A percentile compares a stretch with the other conserved stretches of the same genome.
phyloP scores from a whole-genome alignment of 2,888 invertebrate genomes.

The Caenorhabditis sp. region DNA sequence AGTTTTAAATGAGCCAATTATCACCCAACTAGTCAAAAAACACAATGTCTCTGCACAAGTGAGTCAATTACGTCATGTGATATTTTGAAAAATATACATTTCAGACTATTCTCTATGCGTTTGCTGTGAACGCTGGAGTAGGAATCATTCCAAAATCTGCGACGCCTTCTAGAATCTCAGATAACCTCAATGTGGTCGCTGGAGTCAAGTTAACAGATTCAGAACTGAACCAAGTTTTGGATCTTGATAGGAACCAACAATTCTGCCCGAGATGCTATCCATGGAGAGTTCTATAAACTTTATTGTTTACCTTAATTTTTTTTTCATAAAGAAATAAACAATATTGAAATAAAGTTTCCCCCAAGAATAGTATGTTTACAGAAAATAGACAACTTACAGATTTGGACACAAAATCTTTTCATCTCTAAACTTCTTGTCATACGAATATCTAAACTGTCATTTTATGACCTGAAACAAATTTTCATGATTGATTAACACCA shows the following conservation, averaged over 20 bases:
- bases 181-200: slow-evolving; percentile 18
- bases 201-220: slow-evolving; percentile 15
- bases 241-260: slow-evolving; percentile 21
- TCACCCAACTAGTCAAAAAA: slow-evolving; percentile 76
- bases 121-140: slow-evolving; percentile 29
- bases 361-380: no score
- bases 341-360: no score
- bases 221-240: slow-evolving; percentile 23
- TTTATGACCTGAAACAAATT: no score
- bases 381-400: no score
- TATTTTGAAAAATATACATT: no score
- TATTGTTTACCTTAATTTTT: background rate
- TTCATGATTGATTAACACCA: no score
- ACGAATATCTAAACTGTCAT: no score
- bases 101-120: slow-evolving; percentile 42
- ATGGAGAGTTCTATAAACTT: slow-evolving; percentile 15
- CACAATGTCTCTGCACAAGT: slow-evolving; percentile 69
- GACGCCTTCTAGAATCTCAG: slow-evolving; percentile 37
- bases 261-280: slow-evolving; percentile 44
- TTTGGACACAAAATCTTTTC: no score
- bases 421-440: no score
- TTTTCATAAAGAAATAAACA: background rate
- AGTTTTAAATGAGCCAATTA: slow-evolving; percentile 76
- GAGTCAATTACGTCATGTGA: no score
- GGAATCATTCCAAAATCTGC: slow-evolving; percentile 50